Conservation (phyloP, 2,888 invertebrate genomes). For the Drosophila macrospina region DNA sequence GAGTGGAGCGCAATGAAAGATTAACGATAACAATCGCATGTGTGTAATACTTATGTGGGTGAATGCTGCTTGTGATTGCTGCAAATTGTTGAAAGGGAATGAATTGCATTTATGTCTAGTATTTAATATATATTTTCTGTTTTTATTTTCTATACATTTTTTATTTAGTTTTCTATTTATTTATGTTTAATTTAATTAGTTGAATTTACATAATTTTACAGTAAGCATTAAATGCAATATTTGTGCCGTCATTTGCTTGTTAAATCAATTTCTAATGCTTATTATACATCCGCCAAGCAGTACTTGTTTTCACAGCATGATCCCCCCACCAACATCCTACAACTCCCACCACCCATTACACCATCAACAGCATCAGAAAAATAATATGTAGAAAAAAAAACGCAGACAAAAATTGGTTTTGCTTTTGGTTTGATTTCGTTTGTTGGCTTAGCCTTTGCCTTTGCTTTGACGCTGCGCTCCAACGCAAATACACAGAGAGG, state of each 20-base stretch:
- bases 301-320: slow-evolving; percentile 24
- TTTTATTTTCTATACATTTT: not conserved
- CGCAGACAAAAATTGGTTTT: slow-evolving; percentile 35
- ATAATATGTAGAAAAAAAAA: too few relatives aligned
- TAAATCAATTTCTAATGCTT: slow-evolving; percentile 32
- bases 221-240: not conserved
- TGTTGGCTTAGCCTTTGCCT: slow-evolving; percentile 35
- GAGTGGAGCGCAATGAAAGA: slow-evolving; percentile 33
- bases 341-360: not conserved
- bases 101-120: not conserved
- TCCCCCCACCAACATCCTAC: not conserved
- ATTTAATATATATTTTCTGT: not conserved
- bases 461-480: slow-evolving; percentile 19
- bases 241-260: slow-evolving; percentile 10
- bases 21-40: slow-evolving; percentile 33
- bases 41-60: slow-evolving; percentile 20
- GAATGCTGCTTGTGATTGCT: slow-evolving; percentile 6
- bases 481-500: slow-evolving; percentile 21
- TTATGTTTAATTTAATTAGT: not conserved
- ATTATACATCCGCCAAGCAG: slow-evolving; percentile 23
- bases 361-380: not conserved
- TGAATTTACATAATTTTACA: not conserved
- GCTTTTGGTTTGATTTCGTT: slow-evolving; percentile 35
- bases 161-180: not conserved
- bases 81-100: slow-evolving; percentile 16